A percentile compares a stretch with the other conserved stretches of the same genome.
These are phyloP conservation scores for Astropecten irregularis DNA, from an alignment of 53 echinoderm and acorn worm species.

Conservation along the genomic window DNA sequence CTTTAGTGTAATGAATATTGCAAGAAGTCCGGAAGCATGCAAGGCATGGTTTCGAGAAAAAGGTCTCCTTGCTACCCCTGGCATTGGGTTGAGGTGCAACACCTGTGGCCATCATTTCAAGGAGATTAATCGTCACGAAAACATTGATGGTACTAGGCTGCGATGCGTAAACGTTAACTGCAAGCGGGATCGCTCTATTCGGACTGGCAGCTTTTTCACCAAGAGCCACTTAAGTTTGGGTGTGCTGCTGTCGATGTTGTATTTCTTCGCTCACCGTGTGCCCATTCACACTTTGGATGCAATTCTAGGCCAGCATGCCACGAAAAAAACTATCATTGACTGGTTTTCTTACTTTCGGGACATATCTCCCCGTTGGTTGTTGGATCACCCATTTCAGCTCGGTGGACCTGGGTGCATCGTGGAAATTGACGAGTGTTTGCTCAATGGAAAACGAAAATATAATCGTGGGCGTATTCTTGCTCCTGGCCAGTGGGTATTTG, in stretches of 20 bases:
- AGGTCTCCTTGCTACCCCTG: not conserved
- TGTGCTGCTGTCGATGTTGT: not conserved
- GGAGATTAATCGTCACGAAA: not conserved
- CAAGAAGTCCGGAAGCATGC: not conserved
- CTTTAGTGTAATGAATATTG: no score
- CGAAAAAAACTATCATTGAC: not conserved
- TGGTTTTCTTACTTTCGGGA: conserved; percentile 18
- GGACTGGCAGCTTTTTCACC: conserved; percentile 9
- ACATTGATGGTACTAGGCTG: not conserved
- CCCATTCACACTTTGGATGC: not conserved
- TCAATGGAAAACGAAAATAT: conserved; percentile 21
- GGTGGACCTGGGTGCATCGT: conserved; percentile 14
- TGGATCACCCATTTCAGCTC: not conserved
- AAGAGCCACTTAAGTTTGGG: not conserved
- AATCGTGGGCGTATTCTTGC: not conserved
- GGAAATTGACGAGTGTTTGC: conserved; percentile 23
- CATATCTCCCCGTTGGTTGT: not conserved
- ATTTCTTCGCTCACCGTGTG: conserved; percentile 2
- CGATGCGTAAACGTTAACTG: not conserved
- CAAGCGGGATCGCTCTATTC: not conserved
- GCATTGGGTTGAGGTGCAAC: not conserved
- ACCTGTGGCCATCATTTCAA: not conserved
- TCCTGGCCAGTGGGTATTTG: conserved; percentile 49
- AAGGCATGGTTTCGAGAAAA: conserved; percentile 2
- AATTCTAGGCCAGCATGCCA: not conserved